Evolutionary conservation across 92 coral and sea anemone species (phyloP), one percentile per base, ranked within the genome.

Genomic region (Chrysogorgia sp.): DNA sequence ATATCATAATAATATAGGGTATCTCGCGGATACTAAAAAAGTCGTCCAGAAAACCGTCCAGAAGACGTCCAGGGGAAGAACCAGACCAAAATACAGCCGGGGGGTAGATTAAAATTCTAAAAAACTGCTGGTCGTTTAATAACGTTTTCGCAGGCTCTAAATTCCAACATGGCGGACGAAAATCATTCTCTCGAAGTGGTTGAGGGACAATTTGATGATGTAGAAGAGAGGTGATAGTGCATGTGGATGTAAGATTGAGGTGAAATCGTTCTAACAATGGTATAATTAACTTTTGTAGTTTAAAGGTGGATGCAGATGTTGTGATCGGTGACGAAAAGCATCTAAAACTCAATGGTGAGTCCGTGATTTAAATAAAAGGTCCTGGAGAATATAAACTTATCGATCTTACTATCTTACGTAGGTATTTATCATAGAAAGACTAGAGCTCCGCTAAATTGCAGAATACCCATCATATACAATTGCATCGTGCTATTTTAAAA

Each of bases 191-290:
- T 32, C 21, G 65, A 43, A n/a, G 79, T 53, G 63, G 65, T 67
- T 0, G 87, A 90, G 3, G 99, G 97, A 20, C 99, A 96, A 48
- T 96, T 96, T 88, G 97, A 92, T 70, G 99, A 96, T 64, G 97
- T 92, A 40, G 99, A 89, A 56, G 90, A 88, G 63, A 53, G 79
- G 66, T 72, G 2, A 9, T 29, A 21, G 4, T n/a, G 33, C 13
- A 29, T 35, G 23, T 33, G 34, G 52, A 22, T 65, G 50, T 4
- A 22, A 40, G 12, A 0, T 14, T 25, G 59, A 49, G n/a, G 29
- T 26, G 55, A 49, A 69, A 23, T 15, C 3, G 9, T 63, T 32
- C 15, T 3, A 31, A 63, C 15, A 34, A 24, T 63, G 7, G 24
- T 63, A 28, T 65, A 13, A 25, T 35, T 65, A 20, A 28, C 8